Evolutionary conservation across 2,888 invertebrate species (phyloP).

Genomic region (Helleia helle): DNA sequence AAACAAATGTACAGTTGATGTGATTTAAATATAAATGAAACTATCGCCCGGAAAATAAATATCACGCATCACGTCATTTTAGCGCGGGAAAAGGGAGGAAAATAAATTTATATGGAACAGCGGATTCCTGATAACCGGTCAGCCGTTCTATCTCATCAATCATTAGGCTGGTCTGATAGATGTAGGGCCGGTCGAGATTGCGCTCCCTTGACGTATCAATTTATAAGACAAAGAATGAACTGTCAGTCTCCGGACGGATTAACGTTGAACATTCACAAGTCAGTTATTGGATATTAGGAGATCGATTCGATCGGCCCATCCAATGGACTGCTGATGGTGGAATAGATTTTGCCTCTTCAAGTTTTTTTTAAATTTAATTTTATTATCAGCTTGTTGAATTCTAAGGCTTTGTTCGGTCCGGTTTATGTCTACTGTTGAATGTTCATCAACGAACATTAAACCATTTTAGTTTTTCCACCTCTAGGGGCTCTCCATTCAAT

Average conservation of each 20-base stretch:
- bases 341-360: too few species aligned
- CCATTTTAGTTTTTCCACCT: too few species aligned
- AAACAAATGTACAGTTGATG: too few species aligned
- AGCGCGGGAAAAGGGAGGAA: conserved; percentile 1
- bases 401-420: too few species aligned
- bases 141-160: conserved; percentile 53
- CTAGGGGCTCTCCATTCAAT: too few species aligned
- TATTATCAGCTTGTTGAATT: too few species aligned
- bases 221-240: conserved; percentile 65
- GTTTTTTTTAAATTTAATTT: too few species aligned
- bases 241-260: conserved; percentile 46
- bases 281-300: conserved; percentile 10
- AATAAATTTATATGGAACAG: conserved; percentile 23
- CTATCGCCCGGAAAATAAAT: conserved; percentile 3
- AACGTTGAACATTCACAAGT: conserved; percentile 22
- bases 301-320: too few species aligned
- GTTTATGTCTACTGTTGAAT: too few species aligned
- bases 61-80: conserved; percentile 3
- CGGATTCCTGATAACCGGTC: conserved; percentile 29
- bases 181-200: conserved; percentile 52
- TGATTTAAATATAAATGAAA: conserved; percentile 7
- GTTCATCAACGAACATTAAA: too few species aligned
- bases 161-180: conserved; percentile 55
- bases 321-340: too few species aligned
- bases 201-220: conserved; percentile 47